Percentiles rank a stretch among this genome's conserved stretches.
Conservation (phyloP, 2,797 vertebrate species). For the Lithobates pipiens region DNA sequence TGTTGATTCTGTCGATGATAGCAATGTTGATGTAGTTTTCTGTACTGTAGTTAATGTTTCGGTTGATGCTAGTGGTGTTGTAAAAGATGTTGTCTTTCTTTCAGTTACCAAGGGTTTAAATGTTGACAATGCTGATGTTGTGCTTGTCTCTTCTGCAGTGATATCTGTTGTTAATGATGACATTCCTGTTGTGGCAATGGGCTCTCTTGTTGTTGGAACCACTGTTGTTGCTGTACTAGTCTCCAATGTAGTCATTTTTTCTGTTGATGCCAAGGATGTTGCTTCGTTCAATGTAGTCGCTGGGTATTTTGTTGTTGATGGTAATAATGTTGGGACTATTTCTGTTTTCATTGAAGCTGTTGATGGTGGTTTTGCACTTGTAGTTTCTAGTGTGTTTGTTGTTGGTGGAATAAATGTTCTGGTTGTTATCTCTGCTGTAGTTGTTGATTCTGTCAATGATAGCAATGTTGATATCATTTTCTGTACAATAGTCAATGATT, state of each 20-base stretch:
- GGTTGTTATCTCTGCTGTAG: neutral
- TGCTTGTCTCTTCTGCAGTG: neutral
- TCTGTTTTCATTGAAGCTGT: too few relatives aligned
- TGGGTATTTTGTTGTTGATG: neutral
- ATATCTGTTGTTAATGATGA: too few relatives aligned
- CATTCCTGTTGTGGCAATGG: too few relatives aligned
- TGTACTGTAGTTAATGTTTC: too few relatives aligned
- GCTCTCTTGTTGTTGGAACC: neutral
- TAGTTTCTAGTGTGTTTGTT: neutral
- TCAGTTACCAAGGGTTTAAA: too few relatives aligned
- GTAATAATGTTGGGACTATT: too few relatives aligned
- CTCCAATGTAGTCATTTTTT: neutral
- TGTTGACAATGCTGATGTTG: neutral
- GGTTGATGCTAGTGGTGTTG: too few relatives aligned
- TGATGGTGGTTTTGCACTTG: too few relatives aligned
- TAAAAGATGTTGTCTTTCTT: too few relatives aligned
- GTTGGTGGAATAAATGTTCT: neutral
- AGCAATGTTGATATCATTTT: too few relatives aligned
- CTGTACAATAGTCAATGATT: neutral
- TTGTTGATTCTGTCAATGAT: too few relatives aligned
- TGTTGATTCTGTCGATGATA: neutral
- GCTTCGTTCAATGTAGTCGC: neutral
- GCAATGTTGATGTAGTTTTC: too few relatives aligned
- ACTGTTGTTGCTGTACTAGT: neutral
- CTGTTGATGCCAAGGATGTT: neutral